Base-by-base conservation (phyloP, 2,888 invertebrate species). In the Stenichneumon culpator region DNA sequence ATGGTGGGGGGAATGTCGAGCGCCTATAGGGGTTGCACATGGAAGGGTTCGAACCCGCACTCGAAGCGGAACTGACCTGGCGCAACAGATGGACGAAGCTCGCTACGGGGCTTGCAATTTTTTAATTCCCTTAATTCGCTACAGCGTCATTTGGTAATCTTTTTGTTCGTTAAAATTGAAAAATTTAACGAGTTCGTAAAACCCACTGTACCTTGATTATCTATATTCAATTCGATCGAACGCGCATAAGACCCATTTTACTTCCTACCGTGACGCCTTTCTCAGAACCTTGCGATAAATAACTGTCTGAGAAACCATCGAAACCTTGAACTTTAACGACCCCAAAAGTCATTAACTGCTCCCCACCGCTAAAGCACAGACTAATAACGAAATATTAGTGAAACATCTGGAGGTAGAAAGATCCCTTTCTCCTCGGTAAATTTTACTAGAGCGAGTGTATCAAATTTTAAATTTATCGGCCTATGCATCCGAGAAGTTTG, bases 11-110 rank as follows among this genome's bases (percentile, higher is more conserved):
- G 25, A 54, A 63, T 25, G 47, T 72, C 67, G 14, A 73, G 79
- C 79, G 74, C 72, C 7, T 54, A 54, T 47, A 80, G 60, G 85
- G 82, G 85, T 82, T 73, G 79, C 63, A 25, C 75, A 47, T 47
- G 50, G 16, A 47, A 47, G 73, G 79, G 82, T 77, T 83, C 77
- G 85, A 72, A 75, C 57, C 65, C 47, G 28, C 65, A 54, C 80
- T 68, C 65, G 72, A 63, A 54, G 82, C 68, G 82, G 67, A 86
- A 79, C 85, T 86, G 85, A 86, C 85, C 85, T 86, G 82, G 77
- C 83, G 85, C 85, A 86, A 86, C 85, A 86, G 82, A 86, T 86
- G 85, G 77, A 80, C 39, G 68, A 72, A 60, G 67, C 68, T 78
- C 32, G 44, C 65, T 54, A 68, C 39, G 22, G 44, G 44, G 28